Evolutionary conservation across 2,888 invertebrate genomes (phyloP).

Genomic region (Drosophila anomalipes): DNA sequence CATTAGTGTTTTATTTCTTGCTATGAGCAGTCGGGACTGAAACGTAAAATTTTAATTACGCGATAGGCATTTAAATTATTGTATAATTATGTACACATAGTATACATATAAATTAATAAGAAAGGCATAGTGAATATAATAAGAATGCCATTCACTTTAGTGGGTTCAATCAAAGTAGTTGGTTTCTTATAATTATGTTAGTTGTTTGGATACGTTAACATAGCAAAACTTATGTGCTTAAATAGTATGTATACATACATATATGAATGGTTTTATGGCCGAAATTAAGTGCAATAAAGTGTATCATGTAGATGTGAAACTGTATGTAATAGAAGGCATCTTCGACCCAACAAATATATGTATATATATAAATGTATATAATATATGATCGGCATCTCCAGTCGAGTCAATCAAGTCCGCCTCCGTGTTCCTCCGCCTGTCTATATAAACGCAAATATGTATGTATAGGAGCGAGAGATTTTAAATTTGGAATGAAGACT

Average conservation of each 20-base stretch:
- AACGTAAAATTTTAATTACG: constrained; percentile 8
- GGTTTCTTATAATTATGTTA: not conserved
- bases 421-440: not conserved
- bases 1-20: constrained; percentile 37
- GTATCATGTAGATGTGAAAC: not conserved
- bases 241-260: not conserved
- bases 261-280: not conserved
- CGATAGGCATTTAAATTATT: constrained; percentile 6
- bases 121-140: not conserved
- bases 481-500: not conserved
- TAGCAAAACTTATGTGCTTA: not conserved
- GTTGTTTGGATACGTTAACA: not conserved
- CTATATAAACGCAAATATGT: not conserved
- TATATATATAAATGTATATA: not conserved
- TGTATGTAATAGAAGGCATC: not conserved
- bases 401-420: not conserved
- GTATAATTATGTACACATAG: not conserved
- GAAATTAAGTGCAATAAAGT: not conserved
- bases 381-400: not conserved
- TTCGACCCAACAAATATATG: not conserved
- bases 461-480: not conserved
- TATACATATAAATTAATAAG: not conserved
- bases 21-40: constrained; percentile 32
- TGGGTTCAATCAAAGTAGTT: not conserved
- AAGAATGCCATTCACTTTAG: not conserved